Evolutionary conservation across 2,888 invertebrate species (phyloP), one percentile per base, ranked within the genome.

Genomic region (Dicycla oo): DNA sequence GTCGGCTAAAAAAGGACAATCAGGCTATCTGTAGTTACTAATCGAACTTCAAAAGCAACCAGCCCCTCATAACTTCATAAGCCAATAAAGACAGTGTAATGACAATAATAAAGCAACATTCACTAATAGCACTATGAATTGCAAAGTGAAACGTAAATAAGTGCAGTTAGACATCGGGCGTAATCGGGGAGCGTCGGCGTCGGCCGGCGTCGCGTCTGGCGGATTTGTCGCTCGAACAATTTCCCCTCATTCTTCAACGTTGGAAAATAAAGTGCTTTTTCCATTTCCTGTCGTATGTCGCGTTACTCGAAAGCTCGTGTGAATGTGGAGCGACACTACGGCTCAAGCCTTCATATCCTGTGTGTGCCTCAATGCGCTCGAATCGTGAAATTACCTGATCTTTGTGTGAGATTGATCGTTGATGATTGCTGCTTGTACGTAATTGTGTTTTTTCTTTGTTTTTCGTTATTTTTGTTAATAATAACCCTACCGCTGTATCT

Each of bases 371-470:
- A 75, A 73, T 81, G 69, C 81, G 79, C 75, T 80, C 60, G 62
- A 69, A 74, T 82, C 77, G 85, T 84, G 80, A 84, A 87, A 88
- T 87, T 86, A 78, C 79, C 78, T 83, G 83, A 86, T 86, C 70
- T 83, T 80, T 77, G 76, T 72, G 66, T 71, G 77, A 83, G 84
- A 87, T 87, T 87, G 80, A 86, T 75, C 30, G 83, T 61, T 53
- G 47, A 58, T 73, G 53, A 60, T 26, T 67, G 47, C 70, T 38
- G 11, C 51, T 60, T 51, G 47, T 60, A 47, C n/a, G 30, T 64
- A 64, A 67, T 60, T 49, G 30, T 61, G 2, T 38, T 53, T 34
- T 75, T 65, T 34, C 15, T 47, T 65, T 38, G 34, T 43, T 63
- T 65, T 43, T 34, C 0, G 18, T 47, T n/a, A n/a, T 2, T 34